phyloP scores from a whole-genome alignment of 2,113 vertebrate genomes.

The Thalassarche chlororhynchos region DNA sequence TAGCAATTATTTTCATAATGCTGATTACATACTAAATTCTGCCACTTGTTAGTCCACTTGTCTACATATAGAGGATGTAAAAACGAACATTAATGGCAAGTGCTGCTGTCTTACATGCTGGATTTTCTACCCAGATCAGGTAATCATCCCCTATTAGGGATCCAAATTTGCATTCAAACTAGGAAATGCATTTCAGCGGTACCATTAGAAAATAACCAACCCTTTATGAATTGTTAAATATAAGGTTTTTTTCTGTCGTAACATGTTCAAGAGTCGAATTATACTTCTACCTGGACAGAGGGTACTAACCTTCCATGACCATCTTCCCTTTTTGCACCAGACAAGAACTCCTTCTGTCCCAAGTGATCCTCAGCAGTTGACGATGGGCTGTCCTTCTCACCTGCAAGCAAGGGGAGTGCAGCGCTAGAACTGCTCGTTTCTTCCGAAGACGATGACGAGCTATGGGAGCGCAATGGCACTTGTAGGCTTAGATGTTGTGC shows the following conservation, averaged over 20 bases:
- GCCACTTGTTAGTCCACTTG: not conserved
- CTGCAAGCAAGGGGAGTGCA: conserved; percentile 89
- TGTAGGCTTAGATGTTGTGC: conserved; percentile 89
- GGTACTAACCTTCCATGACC: conserved; percentile 81
- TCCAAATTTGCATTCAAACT: not conserved
- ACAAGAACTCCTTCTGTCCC: conserved; percentile 71
- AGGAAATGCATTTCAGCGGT: not conserved
- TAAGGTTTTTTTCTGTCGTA: not conserved
- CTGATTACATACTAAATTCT: not conserved
- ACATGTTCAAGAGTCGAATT: not conserved
- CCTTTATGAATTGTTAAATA: not conserved
- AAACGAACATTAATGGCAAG: not conserved
- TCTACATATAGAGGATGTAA: not conserved
- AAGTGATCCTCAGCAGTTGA: conserved; percentile 82
- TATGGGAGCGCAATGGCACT: conserved; percentile 90
- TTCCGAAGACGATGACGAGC: conserved; percentile 92
- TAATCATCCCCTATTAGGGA: not conserved
- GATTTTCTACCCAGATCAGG: not conserved
- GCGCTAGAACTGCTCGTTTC: conserved; percentile 94
- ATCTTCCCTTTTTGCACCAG: conserved; percentile 76
- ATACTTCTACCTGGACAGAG: not conserved
- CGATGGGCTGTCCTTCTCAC: conserved; percentile 88
- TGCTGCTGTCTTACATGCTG: not conserved
- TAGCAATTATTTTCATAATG: not conserved
- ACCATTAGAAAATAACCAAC: not conserved